phyloP scores from a whole-genome alignment of 1,140 invertebrate species.

The Heliconius congener region DNA sequence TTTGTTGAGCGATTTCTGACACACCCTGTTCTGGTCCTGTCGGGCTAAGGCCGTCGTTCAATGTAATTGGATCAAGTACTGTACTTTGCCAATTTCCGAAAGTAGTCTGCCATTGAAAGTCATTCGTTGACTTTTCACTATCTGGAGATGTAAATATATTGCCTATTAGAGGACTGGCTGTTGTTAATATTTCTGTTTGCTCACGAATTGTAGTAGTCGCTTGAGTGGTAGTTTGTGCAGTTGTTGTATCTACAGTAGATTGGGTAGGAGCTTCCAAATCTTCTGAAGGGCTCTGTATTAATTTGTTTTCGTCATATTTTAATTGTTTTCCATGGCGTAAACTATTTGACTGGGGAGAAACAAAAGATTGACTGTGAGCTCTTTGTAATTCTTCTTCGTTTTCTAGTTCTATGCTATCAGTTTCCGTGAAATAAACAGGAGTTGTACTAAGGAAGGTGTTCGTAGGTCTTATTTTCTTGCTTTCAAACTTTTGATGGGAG shows the following conservation, averaged over 20 bases:
- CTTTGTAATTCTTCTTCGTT: slow-evolving; percentile 80
- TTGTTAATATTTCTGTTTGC: slow-evolving; percentile 52
- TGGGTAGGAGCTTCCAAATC: slow-evolving; percentile 71
- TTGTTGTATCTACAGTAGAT: slow-evolving; percentile 48
- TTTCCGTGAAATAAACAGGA: slow-evolving; percentile 62
- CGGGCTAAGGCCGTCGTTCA: slow-evolving; percentile 85
- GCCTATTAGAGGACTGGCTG: slow-evolving; percentile 49
- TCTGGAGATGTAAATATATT: slow-evolving; percentile 68
- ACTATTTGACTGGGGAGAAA: slow-evolving; percentile 67
- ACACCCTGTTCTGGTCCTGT: slow-evolving; percentile 37
- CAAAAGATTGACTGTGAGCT: slow-evolving; percentile 79
- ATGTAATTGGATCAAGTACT: slow-evolving; percentile 85
- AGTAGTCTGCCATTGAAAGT: slow-evolving; percentile 66
- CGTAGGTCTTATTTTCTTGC: slow-evolving; percentile 65
- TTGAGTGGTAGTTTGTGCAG: slow-evolving; percentile 58
- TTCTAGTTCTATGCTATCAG: slow-evolving; percentile 73
- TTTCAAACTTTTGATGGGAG: slow-evolving; percentile 62
- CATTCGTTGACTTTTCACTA: slow-evolving; percentile 62
- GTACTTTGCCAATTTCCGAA: slow-evolving; percentile 84
- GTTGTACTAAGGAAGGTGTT: slow-evolving; percentile 53
- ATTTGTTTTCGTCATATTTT: slow-evolving; percentile 58
- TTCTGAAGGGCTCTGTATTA: slow-evolving; percentile 60
- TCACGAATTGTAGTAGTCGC: slow-evolving; percentile 52
- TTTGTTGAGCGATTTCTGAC: slow-evolving; percentile 38
- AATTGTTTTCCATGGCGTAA: slow-evolving; percentile 74